Evolutionary conservation across 2,888 invertebrate genomes (phyloP), one percentile per base, ranked within the genome.

Genomic region (Plebejus anna): DNA sequence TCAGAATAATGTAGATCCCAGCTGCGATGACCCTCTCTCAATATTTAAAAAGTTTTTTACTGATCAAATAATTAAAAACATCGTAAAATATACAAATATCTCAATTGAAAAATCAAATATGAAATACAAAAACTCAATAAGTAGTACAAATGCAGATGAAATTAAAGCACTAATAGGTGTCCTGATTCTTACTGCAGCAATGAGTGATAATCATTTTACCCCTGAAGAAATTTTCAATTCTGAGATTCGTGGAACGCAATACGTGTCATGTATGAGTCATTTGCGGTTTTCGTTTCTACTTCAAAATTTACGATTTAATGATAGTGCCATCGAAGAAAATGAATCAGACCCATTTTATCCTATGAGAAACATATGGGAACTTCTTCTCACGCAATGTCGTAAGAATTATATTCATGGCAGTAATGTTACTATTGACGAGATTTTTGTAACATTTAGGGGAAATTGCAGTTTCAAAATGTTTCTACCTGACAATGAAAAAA

Each of bases 131-230:
- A 71, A 16, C 7, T 76, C 59, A 75, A 13, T 36, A 70, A 11
- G 47, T 47, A 47, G 9, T 47, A 77, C 76, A 47, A 73, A 75
- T 76, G 42, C 42, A 47, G 66, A 36, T 70, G 79, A 79, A 78
- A 76, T 77, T 28, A 75, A 78, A 70, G 78, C 80, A 73, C 59
- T 80, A 6, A 66, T 80, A 71, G 80, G 79, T 32, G 70, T 80
- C 9, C 77, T 81, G 22, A 77, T 75, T 47, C 42, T 80, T 42
- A 76, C 70, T 75, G 79, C 80, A 70, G 79, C 79, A 75, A 75
- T 80, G 76, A 80, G 80, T 77, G 81, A 83, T 70, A 79, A 79
- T 76, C 80, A 81, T 76, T 77, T 82, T 70, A 77, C 82, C n/a
- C 78, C 79, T 4, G 80, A 78, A 42, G 81, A 81, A 75, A 75